phyloP scores from a whole-genome alignment of 2,888 invertebrate genomes.

The Ametastegia equiseti region DNA sequence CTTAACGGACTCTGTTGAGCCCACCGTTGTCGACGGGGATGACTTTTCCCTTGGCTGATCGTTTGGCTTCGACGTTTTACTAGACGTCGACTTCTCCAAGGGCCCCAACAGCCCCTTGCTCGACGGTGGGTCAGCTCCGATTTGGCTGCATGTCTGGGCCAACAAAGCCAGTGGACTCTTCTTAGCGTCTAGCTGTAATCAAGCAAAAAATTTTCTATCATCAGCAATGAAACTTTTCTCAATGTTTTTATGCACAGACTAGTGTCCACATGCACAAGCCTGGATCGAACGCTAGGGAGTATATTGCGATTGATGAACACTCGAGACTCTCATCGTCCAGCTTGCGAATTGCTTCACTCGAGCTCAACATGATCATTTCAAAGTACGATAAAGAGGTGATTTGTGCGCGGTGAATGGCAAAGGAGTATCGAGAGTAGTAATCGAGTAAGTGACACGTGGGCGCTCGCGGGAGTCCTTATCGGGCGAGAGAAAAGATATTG shows the following conservation, averaged over 20 bases:
- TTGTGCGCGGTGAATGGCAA: background rate
- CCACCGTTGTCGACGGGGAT: constrained; percentile 71
- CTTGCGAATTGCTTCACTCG: background rate
- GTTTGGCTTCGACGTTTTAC: constrained; percentile 75
- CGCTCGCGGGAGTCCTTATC: background rate
- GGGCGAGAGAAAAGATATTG: constrained; percentile 23
- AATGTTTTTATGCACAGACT: too few species aligned
- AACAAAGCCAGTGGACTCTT: constrained; percentile 97
- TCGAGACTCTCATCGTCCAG: background rate
- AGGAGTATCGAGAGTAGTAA: too few species aligned
- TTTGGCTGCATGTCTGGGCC: constrained; percentile 98
- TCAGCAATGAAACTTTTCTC: too few species aligned
- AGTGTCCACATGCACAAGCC: too few species aligned
- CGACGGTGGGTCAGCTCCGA: constrained; percentile 90
- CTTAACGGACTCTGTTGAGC: constrained; percentile 75
- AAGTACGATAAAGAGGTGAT: background rate
- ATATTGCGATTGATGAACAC: too few species aligned
- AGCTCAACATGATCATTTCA: background rate
- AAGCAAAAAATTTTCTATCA: too few species aligned
- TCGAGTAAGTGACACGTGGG: background rate
- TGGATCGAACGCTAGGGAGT: too few species aligned
- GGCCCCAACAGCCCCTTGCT: constrained; percentile 87
- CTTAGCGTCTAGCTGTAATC: constrained; percentile 96
- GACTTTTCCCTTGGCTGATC: constrained; percentile 81
- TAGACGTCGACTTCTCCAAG: constrained; percentile 81